Base-by-base conservation (phyloP, 2,888 invertebrate genomes). In the Rhabditoides inermis region DNA sequence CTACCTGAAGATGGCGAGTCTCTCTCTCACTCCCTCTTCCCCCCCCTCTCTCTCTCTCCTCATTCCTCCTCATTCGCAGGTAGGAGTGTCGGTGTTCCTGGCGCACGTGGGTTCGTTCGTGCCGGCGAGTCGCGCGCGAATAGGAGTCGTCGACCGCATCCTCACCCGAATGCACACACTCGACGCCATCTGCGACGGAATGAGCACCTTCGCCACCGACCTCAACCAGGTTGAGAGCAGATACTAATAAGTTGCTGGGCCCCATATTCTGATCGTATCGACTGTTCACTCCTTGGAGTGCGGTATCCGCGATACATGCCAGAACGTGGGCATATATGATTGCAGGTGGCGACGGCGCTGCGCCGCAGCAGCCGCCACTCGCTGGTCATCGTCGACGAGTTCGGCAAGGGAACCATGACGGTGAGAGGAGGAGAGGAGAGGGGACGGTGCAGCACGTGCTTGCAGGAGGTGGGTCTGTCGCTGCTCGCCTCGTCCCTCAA, bases 71-170 rank as follows among this genome's bases (percentile, higher is more conserved):
- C 18, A 7, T 40, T 61, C 71, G 18, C 60, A 80, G 79, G 80
- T 84, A 3, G 86, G 86, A 18, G 76, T 90, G 49, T 84, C 89
- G 63, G 84, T 85, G 2, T 90, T 85, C 77, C 80, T 92, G 80
- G 86, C 89, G 0, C 90, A 90, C 75, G 83, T 90, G 55, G 92
- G 92, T 25, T 86, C 87, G 69, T 91, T 84, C 79, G 87, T 92
- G 6, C 90, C 92, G 0, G 90, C 89, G 0, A 45, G 51, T 20
- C 46, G 77, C 0, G 88, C 88, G 0, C 82, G 81, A 0, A 83
- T 92, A 18, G 85, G 86, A 15, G 73, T 85, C 2, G 77, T 88
- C 26, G 83, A 85, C 60, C 83, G 85, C 69, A 85, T 92, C 36
- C 84, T 64, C 3, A 60, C 64, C 1, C 45, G 64, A 36, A 54